Evolutionary conservation across 2,888 invertebrate genomes (phyloP), one percentile per base, ranked within the genome.

Genomic region (Nemurella pictetii): DNA sequence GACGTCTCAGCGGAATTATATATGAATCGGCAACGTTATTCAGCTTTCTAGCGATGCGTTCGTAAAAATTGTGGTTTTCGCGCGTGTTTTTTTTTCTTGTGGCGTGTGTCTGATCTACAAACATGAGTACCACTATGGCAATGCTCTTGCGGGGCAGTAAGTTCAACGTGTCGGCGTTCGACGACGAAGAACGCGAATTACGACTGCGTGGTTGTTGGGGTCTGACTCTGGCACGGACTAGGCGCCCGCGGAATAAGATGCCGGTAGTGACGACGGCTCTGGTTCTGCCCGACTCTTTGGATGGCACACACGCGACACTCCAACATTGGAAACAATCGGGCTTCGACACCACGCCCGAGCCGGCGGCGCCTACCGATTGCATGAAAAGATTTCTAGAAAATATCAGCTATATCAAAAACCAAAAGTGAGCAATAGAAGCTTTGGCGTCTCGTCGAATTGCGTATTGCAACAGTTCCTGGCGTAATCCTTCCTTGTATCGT

Each of bases 121-220:
- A 12, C 20, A 28, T 75, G 28, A 75, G 28, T 25, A 75, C 28
- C 15, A 36, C 36, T 1, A 81, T 81, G 80, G 9, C 80, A 2
- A 30, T 36, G 36, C 35, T 81, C 3, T 25, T 81, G 26, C 80
- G 80, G 35, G 35, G 32, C 35, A 81, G 80, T 26, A 81, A 81
- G 26, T 35, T 55, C 3, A 36, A 27, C 72, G 72, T 72, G 82
- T 72, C 27, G 27, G 27, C 28, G 3, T n/a, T 2, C n/a, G 82
- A 72, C 7, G 35, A 36, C 35, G 82, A 55, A 7, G 72, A 26
- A 27, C 9, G 82, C 2, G 72, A 82, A 12, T n/a, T 28, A 29
- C 3, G 82, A n/a, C 27, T 82, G 20, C 82, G 29, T 20, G 82
- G 82, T 5, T 82, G 82, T 28, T 82, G 55, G 72, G 82, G 82